These are phyloP conservation scores for Acanthisitta chloris DNA, from an alignment of 2,113 vertebrate species.

Conservation along the genomic window DNA sequence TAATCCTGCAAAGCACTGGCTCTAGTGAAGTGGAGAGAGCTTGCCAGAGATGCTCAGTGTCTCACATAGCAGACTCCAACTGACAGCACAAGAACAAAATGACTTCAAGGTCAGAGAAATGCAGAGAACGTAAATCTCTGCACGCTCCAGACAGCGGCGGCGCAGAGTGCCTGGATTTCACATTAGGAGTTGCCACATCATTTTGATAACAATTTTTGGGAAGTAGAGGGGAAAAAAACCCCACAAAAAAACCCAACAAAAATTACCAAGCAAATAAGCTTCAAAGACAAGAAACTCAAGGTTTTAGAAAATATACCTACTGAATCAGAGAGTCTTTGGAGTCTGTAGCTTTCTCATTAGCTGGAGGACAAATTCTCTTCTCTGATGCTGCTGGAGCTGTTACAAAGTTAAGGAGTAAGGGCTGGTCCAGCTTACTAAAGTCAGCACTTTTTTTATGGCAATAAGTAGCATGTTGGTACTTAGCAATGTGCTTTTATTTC, in stretches of 20 bases:
- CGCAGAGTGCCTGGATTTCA: neutral
- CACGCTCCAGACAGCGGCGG: neutral
- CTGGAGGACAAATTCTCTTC: slow-evolving; percentile 14
- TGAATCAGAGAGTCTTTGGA: neutral
- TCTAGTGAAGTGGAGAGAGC: neutral
- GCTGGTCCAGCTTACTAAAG: neutral
- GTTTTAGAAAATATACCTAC: neutral
- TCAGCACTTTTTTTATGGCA: neutral
- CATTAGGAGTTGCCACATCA: neutral
- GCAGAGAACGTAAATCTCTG: neutral
- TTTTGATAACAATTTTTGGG: neutral
- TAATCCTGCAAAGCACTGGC: neutral
- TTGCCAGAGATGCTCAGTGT: slow-evolving; percentile 28
- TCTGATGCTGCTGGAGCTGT: neutral
- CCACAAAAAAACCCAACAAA: neutral
- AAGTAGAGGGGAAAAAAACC: rapidly evolving
- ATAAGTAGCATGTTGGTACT: neutral
- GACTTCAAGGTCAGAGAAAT: slow-evolving; percentile 34
- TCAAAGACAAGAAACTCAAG: neutral
- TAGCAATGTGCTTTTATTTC: neutral
- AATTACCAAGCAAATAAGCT: neutral
- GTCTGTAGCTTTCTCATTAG: neutral
- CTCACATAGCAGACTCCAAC: neutral
- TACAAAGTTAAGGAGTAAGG: slow-evolving; percentile 10
- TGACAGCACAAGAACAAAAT: neutral